phyloP scores from a whole-genome alignment of 2,888 invertebrate genomes.

The Cyclophora punctaria region DNA sequence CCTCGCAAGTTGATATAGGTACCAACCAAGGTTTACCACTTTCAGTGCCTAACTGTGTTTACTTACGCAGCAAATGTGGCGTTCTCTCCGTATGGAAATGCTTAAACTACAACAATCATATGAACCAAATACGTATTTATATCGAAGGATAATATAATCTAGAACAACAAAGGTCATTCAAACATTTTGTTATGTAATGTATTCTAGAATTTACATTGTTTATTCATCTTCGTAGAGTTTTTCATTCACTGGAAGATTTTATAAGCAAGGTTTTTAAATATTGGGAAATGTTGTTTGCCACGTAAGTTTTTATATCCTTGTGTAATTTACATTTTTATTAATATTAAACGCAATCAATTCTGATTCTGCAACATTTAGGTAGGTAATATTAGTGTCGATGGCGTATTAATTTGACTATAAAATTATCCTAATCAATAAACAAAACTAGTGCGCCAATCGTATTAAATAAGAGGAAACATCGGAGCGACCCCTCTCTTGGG shows the following conservation, averaged over 20 bases:
- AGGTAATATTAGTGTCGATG: no score
- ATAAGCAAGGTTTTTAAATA: constrained; percentile 1
- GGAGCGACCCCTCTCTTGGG: constrained; percentile 30
- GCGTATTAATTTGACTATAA: no score
- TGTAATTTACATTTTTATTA: no score
- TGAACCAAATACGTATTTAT: no score
- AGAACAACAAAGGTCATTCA: no score
- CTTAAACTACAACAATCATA: constrained; percentile 1
- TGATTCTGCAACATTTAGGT: no score
- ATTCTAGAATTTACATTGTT: neutral
- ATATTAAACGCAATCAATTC: no score
- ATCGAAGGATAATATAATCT: no score
- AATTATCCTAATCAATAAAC: no score
- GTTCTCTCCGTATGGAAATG: neutral
- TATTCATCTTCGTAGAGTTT: neutral
- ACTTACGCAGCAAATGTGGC: constrained; percentile 28
- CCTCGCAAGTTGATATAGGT: constrained; percentile 45
- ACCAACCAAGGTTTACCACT: constrained; percentile 72
- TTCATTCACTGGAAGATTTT: neutral
- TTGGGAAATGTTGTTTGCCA: neutral
- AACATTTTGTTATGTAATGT: no score
- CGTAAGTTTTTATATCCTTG: no score
- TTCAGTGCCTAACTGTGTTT: constrained; percentile 47
- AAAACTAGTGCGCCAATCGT: constrained; percentile 2
- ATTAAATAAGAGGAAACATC: constrained; percentile 30